Evolutionary conservation across 2,888 invertebrate genomes (phyloP).

Genomic region (Coenonympha glycerion): DNA sequence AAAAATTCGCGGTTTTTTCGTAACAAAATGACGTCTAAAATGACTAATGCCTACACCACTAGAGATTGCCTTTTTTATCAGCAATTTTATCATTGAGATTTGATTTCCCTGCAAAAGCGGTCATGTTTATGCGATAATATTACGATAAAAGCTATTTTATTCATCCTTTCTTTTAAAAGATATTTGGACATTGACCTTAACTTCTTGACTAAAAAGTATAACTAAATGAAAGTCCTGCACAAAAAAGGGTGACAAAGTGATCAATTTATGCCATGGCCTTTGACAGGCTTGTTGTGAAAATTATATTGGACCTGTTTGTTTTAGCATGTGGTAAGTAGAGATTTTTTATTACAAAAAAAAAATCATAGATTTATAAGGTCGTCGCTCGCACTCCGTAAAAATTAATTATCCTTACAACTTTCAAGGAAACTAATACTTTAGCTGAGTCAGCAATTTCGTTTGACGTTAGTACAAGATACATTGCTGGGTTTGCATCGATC

Average conservation of each 20-base stretch:
- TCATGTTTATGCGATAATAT: conserved; percentile 14
- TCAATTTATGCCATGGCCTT: conserved; percentile 39
- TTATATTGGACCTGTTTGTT: conserved; percentile 51
- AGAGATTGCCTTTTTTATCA: conserved; percentile 35
- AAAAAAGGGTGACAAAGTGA: conserved; percentile 1
- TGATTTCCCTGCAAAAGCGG: conserved; percentile 24
- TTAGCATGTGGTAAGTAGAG: conserved; percentile 51
- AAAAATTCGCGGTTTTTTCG: not conserved
- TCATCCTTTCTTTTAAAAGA: not conserved
- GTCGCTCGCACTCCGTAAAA: too few relatives aligned
- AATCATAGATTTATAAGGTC: too few relatives aligned
- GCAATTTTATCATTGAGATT: conserved; percentile 34
- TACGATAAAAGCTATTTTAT: not conserved
- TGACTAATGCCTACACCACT: conserved; percentile 37
- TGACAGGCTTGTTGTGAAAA: conserved; percentile 53
- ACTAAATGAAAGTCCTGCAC: not conserved
- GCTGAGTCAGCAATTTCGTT: not conserved
- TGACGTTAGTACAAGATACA: not conserved
- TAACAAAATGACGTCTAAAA: conserved; percentile 22
- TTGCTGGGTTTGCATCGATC: not conserved
- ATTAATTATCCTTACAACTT: too few relatives aligned
- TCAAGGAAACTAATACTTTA: too few relatives aligned
- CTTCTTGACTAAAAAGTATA: not conserved
- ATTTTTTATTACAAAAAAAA: conserved; percentile 3
- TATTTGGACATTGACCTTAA: not conserved